Percentiles rank a stretch among this genome's conserved stretches.
Evolutionary conservation across 2,113 vertebrate species (phyloP).

Genomic region (Perca flavescens): DNA sequence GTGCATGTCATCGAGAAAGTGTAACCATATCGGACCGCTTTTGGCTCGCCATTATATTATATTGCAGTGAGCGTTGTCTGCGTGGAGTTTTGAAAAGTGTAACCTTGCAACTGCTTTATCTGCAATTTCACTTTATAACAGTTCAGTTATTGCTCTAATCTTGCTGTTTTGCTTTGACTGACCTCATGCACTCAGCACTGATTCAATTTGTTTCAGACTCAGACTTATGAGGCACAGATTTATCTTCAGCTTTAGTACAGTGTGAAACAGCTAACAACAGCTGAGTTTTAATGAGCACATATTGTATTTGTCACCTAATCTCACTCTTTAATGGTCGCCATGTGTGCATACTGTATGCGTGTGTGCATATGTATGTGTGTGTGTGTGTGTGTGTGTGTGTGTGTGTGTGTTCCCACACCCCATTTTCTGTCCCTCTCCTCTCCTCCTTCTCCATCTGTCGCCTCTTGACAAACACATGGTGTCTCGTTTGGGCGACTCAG

Average conservation of each 20-base stretch:
- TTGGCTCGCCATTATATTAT: too few relatives aligned
- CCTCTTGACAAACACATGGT: conserved; percentile 77
- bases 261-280: conserved; percentile 41
- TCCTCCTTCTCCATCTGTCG: conserved; percentile 77
- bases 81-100: too few relatives aligned
- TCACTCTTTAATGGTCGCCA: conserved; percentile 22
- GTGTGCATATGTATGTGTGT: conserved; percentile 5
- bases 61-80: too few relatives aligned
- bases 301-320: conserved; percentile 26
- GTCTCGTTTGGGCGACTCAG: conserved; percentile 74
- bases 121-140: background rate
- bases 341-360: background rate
- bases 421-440: conserved; percentile 41
- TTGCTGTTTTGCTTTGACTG: background rate
- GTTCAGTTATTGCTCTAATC: background rate
- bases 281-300: conserved; percentile 58
- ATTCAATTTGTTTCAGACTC: background rate
- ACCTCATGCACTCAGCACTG: background rate
- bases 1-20: too few relatives aligned
- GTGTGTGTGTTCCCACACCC: conserved; percentile 13
- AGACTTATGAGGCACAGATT: conserved; percentile 27
- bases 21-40: too few relatives aligned
- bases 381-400: conserved; percentile 12
- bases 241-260: conserved; percentile 13
- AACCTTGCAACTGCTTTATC: too few relatives aligned